Base-by-base conservation (phyloP, 2,113 vertebrate genomes). In the Ranitomeya imitator region DNA sequence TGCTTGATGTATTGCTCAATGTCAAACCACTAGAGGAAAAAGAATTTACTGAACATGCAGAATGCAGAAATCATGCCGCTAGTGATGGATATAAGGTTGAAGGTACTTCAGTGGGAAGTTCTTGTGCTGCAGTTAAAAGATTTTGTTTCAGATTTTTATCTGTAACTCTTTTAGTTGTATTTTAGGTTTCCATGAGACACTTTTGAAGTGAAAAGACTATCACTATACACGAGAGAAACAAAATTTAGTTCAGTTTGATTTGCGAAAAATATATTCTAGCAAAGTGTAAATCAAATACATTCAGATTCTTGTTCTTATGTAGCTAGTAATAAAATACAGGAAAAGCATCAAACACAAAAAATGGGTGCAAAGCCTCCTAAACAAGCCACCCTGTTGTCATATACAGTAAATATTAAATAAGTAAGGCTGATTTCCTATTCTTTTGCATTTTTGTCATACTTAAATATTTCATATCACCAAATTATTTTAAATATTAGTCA, bases 1-100 rank as follows among this genome's bases (percentile, higher is more conserved):
- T 31, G 16, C 73, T 65, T 65, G 80, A 88, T 88, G 26, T 84
- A 88, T 88, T 65, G 71, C 60, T 67, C 57, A 54, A 23, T 61
- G 87, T 69, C 87, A 78, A 83, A 60, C 60, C 87, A 77, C 80
- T 78, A 77, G 80, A 83, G 87, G 71, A 83, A 88, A 84, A 19
- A 84, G 61, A 84, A 76, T 83, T 88, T 88, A 84, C 87, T 76
- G 87, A 83, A 84, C 26, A 51, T 57, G 67, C 52, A 71, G 23
- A 69, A 57, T n/a, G 69, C 51, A 77, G 71, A 77, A 83, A 83
- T 84, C 71, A 88, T 88, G 69, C n/a, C 63, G 52, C 55, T 74
- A 84, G 54, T 83, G 80, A 88, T 76, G 76, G 86, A 88, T 88
- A 67, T 57, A 76, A 69, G 31, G 77, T 83, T 83, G 59, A 77